Conservation (phyloP, 2,113 vertebrate species). For the Pitta sordida region DNA sequence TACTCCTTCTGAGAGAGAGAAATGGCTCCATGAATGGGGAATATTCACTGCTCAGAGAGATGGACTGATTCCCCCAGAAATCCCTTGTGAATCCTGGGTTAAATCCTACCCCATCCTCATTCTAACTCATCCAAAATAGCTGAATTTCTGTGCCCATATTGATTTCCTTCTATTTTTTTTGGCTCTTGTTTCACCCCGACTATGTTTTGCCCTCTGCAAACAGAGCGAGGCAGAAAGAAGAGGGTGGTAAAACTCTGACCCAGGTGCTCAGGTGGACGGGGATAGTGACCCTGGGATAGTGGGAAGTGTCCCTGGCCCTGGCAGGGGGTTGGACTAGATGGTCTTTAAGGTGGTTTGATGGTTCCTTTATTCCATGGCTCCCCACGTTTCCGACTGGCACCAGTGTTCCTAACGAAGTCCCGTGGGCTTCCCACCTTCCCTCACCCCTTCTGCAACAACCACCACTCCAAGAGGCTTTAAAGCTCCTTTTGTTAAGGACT, state of each 20-base stretch:
- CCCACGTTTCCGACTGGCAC: neutral
- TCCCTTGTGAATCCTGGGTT: neutral
- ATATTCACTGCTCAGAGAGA: neutral
- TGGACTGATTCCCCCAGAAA: neutral
- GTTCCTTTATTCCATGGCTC: neutral
- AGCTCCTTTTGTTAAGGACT: conserved; percentile 39
- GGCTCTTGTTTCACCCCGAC: neutral
- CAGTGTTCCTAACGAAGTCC: conserved; percentile 23
- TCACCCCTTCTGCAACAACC: neutral
- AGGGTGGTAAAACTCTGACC: too few relatives aligned
- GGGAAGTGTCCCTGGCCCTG: neutral
- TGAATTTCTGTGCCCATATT: neutral
- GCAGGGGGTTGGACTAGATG: neutral
- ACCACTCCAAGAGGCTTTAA: neutral
- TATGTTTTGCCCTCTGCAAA: conserved; percentile 3
- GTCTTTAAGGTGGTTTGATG: neutral
- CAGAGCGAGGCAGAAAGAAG: conserved; percentile 12
- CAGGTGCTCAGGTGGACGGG: too few relatives aligned
- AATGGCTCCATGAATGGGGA: neutral
- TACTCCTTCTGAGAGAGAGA: neutral
- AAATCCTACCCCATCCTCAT: neutral
- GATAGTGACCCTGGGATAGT: too few relatives aligned
- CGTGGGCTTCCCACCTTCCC: conserved; percentile 7
- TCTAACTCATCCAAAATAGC: neutral
- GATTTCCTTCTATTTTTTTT: neutral